phyloP scores from a whole-genome alignment of 2,113 vertebrate species.

The Chaetodon auriga region DNA sequence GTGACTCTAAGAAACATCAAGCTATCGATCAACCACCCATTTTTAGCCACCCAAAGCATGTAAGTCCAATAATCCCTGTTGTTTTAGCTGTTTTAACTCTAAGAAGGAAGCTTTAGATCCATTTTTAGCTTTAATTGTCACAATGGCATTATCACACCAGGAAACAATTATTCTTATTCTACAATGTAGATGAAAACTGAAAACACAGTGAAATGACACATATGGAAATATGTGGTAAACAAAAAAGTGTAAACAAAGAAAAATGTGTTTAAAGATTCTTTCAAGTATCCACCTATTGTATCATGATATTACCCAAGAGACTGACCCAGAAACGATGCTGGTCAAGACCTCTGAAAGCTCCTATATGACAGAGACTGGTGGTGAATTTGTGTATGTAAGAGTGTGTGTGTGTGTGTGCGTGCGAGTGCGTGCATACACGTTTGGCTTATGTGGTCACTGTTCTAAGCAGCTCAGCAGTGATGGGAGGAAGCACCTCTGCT shows the following conservation, averaged over 20 bases:
- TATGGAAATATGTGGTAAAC: too few species aligned
- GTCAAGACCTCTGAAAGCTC: not conserved
- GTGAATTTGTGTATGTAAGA: too few species aligned
- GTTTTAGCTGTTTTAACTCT: not conserved
- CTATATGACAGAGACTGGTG: too few species aligned
- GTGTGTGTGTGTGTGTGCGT: not conserved
- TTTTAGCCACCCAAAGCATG: not conserved
- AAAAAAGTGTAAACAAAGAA: too few species aligned
- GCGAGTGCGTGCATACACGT: not conserved
- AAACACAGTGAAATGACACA: too few species aligned
- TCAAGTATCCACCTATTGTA: too few species aligned
- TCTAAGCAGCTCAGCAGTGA: conserved; percentile 15
- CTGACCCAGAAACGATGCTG: not conserved
- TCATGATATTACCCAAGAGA: not conserved
- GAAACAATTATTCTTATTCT: too few species aligned
- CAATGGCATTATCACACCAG: too few species aligned
- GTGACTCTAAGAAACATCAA: not conserved
- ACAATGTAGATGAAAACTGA: too few species aligned
- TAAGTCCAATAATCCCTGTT: not conserved
- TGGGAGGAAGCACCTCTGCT: conserved; percentile 14
- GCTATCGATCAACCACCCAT: not conserved
- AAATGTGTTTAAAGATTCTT: too few species aligned
- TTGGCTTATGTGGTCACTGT: conserved; percentile 21
- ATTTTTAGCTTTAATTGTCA: too few species aligned
- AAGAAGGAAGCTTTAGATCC: too few species aligned